Evolutionary conservation across 2,113 vertebrate species (phyloP), one percentile per base, ranked within the genome.

Genomic region (Todiramphus chloris): DNA sequence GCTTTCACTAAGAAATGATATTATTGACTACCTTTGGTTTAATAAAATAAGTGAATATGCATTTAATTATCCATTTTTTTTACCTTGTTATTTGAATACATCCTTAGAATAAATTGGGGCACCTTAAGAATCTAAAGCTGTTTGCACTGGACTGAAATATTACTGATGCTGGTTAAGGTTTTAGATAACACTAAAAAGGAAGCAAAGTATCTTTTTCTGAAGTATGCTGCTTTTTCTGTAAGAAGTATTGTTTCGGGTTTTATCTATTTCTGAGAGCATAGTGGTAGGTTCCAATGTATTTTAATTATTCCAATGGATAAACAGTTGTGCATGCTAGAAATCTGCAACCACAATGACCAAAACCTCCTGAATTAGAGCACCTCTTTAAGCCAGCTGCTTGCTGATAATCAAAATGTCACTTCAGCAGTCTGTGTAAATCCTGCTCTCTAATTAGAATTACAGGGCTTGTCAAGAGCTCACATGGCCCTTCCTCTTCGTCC

Each of bases 351-450:
- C 77, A 87, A 74, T 46, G 72, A 59, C 60, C 88, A 87, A 93
- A 80, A 5, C 24, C 70, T 83, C n/a, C 72, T 59, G 82, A 95
- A 88, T 86, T 73, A 85, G 83, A 67, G 39, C 55, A 43, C 85
- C 93, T 85, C 73, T 89, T 91, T 51, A 85, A 88, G 35, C 59
- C 95, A 96, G 86, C 92, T 97, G 94, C 93, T 96, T 93, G 72
- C 69, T 94, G 60, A 82, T 96, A 92, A 90, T 94, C 72, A 90
- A 18, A 68, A 14, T 79, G 79, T 77, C 79, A 86, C 68, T 95
- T 63, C 39, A 92, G 75, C 92, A 90, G 75, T 55, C 85, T 94
- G 79, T 35, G 20, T 94, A 80, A 90, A 72, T 95, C 63, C 85
- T 83, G 46, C 67, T 72, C 33, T 88, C 91, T 93, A 90, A 82